Evolutionary conservation across 2,113 vertebrate genomes (phyloP).

Genomic region (Cynopterus brachyotis): DNA sequence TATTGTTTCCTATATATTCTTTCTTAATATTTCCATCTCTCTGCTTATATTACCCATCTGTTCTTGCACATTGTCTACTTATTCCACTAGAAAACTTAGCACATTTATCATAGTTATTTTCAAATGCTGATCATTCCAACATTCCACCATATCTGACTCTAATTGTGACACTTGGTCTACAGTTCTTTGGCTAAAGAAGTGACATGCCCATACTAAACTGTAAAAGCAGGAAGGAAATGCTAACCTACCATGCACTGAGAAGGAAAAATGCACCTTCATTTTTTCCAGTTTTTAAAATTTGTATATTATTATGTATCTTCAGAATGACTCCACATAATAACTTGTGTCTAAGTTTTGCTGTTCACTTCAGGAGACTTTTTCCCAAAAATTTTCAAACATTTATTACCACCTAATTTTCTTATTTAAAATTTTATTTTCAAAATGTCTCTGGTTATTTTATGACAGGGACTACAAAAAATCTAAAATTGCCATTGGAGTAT

Average conservation of each 20-base stretch:
- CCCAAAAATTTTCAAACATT: background rate
- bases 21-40: background rate
- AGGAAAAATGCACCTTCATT: background rate
- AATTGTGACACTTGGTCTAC: background rate
- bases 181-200: background rate
- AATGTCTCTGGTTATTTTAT: background rate
- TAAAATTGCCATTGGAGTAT: background rate
- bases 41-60: background rate
- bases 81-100: background rate
- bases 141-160: background rate
- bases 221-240: background rate
- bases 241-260: background rate
- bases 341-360: fast-evolving
- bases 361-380: background rate
- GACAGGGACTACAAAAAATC: background rate
- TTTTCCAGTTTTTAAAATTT: background rate
- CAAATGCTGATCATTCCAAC: background rate
- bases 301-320: background rate
- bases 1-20: background rate
- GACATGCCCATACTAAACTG: background rate
- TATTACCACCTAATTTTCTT: background rate
- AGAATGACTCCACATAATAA: background rate
- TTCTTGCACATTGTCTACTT: background rate
- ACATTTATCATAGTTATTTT: background rate
- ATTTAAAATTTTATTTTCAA: background rate